phyloP scores from a whole-genome alignment of 2,888 invertebrate genomes.

The Baronia brevicornis region DNA sequence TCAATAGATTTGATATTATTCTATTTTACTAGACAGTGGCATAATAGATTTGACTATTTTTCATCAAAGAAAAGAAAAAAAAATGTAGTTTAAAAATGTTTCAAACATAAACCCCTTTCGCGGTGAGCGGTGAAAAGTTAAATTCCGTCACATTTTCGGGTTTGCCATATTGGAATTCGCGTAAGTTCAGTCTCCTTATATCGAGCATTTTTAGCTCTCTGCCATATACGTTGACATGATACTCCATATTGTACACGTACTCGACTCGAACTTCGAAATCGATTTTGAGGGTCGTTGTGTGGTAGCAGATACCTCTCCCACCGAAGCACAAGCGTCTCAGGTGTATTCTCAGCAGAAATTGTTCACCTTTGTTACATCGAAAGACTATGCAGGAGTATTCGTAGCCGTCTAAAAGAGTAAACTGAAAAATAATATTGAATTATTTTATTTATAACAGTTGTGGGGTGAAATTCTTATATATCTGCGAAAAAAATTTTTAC shows the following conservation, averaged over 20 bases:
- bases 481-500: too few species aligned
- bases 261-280: slow-evolving; percentile 31
- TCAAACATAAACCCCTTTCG: too few species aligned
- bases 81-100: too few species aligned
- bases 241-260: slow-evolving; percentile 20
- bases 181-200: slow-evolving; percentile 7
- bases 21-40: too few species aligned
- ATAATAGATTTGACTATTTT: too few species aligned
- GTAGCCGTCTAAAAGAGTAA: slow-evolving; percentile 27
- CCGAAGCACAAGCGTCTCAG: slow-evolving; percentile 33
- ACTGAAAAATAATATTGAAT: slow-evolving; percentile 20
- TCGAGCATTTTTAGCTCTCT: slow-evolving; percentile 21
- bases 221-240: slow-evolving; percentile 28
- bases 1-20: too few species aligned
- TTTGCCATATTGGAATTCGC: too few species aligned
- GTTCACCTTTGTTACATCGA: slow-evolving; percentile 16
- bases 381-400: slow-evolving; percentile 40
- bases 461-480: too few species aligned
- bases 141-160: too few species aligned
- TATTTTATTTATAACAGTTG: not conserved
- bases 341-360: slow-evolving; percentile 20
- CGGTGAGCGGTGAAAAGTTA: too few species aligned
- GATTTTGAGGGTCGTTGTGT: slow-evolving; percentile 27
- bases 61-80: too few species aligned
- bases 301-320: slow-evolving; percentile 23